Base-by-base conservation (phyloP, 2,797 vertebrate species). In the Enteromius argenteus region DNA sequence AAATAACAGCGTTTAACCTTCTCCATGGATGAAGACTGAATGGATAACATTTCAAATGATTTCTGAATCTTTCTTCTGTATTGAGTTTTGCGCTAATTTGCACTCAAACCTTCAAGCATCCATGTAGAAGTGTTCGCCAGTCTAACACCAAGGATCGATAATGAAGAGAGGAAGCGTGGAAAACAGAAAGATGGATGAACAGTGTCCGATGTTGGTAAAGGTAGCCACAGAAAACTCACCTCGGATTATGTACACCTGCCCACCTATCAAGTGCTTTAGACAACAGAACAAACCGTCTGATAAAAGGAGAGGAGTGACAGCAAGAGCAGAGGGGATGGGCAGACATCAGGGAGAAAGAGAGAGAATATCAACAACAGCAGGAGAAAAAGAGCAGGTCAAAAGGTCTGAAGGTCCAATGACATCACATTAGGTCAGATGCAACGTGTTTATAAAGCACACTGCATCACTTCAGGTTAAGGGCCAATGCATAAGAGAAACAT, bases 231-330 rank as follows among this genome's bases (percentile, higher is more conserved):
- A 90, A 93, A 92, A 99, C 98, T 99, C 96, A 99, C 98, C 98
- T 99, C 98, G 95, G 95, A 99, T 99, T 93, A 99, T 99, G 97
- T 99, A 99, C 97, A 99, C 98, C 97, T 99, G 98, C 96, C 98
- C 98, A 96, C 98, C 98, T 97, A 99, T 98, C 95, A 99, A 97
- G 97, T 99, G 98, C 96, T 99, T 99, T 95, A 99, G 97, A 97
- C 98, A 99, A 98, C 98, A 99, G 97, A 99, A 99, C 96, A 99
- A 97, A 95, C 98, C 97, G 32, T 99, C 98, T 99, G 98, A 99
- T 96, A 97, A 97, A 96, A 96, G 96, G 96, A 96, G 96, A 97
- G 96, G 96, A 97, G 96, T 96, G 97, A 97, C 95, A 96, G 94
- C 96, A 97, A 97, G 95, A 97, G 96, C 92, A 93, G 95, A 97